Evolutionary conservation across 2,113 vertebrate genomes (phyloP), one percentile per base, ranked within the genome.

Genomic region (Aphyosemion australe): DNA sequence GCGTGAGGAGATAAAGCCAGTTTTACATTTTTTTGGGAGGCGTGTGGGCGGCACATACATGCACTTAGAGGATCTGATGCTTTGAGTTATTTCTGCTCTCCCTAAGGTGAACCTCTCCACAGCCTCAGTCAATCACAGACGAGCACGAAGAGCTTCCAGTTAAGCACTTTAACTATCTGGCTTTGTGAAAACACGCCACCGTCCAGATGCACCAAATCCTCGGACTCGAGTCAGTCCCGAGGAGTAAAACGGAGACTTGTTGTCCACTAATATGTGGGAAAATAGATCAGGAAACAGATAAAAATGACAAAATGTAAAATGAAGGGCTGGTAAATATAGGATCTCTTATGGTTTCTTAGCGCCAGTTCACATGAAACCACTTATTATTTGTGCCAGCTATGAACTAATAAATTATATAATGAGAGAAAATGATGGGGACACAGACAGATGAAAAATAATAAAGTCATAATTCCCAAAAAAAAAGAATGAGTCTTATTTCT

Each of bases 11-110:
- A 77, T 37, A 60, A 73, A 73, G 65, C 48, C 46, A 10, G 31
- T 63, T 74, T 73, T 20, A 62, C 72, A 74, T 77, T 64, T 32
- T 60, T 55, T 61, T 59, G 43, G 68, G 34, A 54, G 12, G 59
- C 48, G 62, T 84, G 63, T 84, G 63, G 70, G 77, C 13, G 62
- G 67, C 26, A 20, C 37, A 64, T 26, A 57, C 51, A 53, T 19
- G 45, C 62, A 66, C 63, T 48, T 48, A 19, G 46, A 48, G n/a
- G 46, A 48, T 19, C 70, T 21, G 41, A 72, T 66, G 54, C 53
- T 42, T 46, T 0, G 52, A 76, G 68, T 68, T 79, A 82, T 85
- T 84, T 80, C 74, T 76, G 74, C 63, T 70, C 66, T 78, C 68
- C 69, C 54, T 16, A 45, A 70, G 73, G 82, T 80, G 74, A 78